Evolutionary conservation across 2,797 vertebrate genomes (phyloP).

Genomic region (Cuculus canorus): DNA sequence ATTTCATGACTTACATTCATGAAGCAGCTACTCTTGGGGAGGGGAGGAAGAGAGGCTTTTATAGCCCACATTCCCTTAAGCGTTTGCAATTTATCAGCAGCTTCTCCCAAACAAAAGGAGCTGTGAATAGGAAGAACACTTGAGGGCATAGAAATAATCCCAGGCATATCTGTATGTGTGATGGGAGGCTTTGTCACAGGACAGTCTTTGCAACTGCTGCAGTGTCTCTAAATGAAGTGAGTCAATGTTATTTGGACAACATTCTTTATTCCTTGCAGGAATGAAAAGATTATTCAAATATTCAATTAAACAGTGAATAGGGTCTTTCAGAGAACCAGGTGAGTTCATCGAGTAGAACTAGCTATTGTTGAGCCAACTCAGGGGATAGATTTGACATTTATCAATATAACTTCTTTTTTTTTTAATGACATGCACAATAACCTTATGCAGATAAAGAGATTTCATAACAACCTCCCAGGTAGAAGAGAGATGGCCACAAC

Average conservation of each 20-base stretch:
- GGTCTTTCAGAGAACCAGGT: slow-evolving; percentile 89
- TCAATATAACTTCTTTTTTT: slow-evolving; percentile 67
- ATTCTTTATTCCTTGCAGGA: slow-evolving; percentile 94
- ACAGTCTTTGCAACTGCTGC: slow-evolving; percentile 81
- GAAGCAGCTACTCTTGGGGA: slow-evolving; percentile 79
- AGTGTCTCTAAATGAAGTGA: slow-evolving; percentile 80
- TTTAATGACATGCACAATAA: slow-evolving; percentile 70
- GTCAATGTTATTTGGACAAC: slow-evolving; percentile 84
- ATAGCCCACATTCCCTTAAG: slow-evolving; percentile 91
- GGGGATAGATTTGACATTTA: slow-evolving; percentile 73
- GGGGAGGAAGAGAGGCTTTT: slow-evolving; percentile 84
- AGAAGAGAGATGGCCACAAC: neutral
- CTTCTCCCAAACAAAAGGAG: slow-evolving; percentile 89
- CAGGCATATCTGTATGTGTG: slow-evolving; percentile 76
- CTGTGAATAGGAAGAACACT: slow-evolving; percentile 92
- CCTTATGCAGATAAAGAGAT: slow-evolving; percentile 71
- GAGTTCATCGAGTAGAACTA: slow-evolving; percentile 78
- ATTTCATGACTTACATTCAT: slow-evolving; percentile 90
- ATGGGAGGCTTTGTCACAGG: slow-evolving; percentile 84
- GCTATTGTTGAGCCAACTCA: slow-evolving; percentile 78
- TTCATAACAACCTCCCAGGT: slow-evolving; percentile 49
- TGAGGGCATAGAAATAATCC: slow-evolving; percentile 88
- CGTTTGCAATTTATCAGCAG: slow-evolving; percentile 93
- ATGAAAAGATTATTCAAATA: slow-evolving; percentile 99
- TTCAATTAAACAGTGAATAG: slow-evolving; percentile 98